Evolutionary conservation across 2,113 vertebrate species (phyloP), one percentile per base, ranked within the genome.

Genomic region (Asarcornis scutulata): DNA sequence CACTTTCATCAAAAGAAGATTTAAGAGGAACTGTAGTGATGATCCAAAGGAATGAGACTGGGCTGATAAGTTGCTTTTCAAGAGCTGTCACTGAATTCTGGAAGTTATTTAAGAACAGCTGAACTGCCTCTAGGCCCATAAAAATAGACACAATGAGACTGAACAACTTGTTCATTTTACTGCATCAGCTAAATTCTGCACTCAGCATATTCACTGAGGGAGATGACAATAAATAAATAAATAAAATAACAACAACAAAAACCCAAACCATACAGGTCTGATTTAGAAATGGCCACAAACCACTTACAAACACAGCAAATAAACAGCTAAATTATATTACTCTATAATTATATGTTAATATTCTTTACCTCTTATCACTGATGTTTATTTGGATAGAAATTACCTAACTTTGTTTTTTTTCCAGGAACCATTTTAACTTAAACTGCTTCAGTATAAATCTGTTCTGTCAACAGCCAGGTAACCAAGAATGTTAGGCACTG

Each of bases 101-200:
- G 59, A 80, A 86, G 81, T 75, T 17, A 90, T 29, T 7, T 78
- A 46, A 71, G 67, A 93, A 46, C 13, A 83, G 26, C 56, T 66
- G 52, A 81, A 83, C 31, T 88, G 89, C 52, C 72, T 91, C 32
- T 26, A 69, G 59, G 23, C 68, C 59, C 1, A 0, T 1, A 81
- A 85, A 95, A 95, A 80, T n/a, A 46, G 17, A 85, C 6, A 42
- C n/a, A 59, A 32, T 52, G 79, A 74, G 75, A 59, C 44, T 59
- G 14, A 92, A 74, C 74, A 91, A 78, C 89, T 86, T 95, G 93
- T 77, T 83, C 50, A 26, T 56, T 85, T 92, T 89, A 76, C 40
- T 67, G 46, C 88, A 93, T 77, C 87, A 88, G 89, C 75, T 88
- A 42, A 87, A 94, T 74, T 81, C 68, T 63, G 42, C 1, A 1